Evolutionary conservation across 2,797 vertebrate genomes (phyloP).

Genomic region (Arremon aurantiirostris): DNA sequence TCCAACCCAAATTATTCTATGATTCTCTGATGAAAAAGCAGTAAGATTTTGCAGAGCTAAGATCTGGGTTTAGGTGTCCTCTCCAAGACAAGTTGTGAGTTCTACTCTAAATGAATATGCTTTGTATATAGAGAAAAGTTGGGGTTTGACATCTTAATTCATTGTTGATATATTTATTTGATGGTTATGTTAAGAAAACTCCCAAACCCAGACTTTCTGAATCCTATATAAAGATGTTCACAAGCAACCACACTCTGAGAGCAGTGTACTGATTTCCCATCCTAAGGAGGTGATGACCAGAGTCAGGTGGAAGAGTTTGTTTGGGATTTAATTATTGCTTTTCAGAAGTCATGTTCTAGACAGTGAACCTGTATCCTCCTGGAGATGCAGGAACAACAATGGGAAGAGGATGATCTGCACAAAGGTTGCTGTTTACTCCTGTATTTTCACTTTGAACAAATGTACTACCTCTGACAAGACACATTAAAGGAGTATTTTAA

Average conservation of each 20-base stretch:
- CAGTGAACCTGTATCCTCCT: background rate
- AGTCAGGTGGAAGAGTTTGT: background rate
- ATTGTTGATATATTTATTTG: conserved; percentile 31
- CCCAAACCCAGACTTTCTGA: background rate
- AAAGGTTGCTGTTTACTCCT: background rate
- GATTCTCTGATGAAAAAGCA: background rate
- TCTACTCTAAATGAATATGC: background rate
- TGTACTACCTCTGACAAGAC: background rate
- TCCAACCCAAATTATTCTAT: background rate
- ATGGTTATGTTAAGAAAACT: conserved; percentile 43
- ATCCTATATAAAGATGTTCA: background rate
- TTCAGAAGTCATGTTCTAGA: background rate
- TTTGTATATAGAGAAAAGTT: background rate
- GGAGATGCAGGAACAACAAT: background rate
- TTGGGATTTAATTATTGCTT: background rate
- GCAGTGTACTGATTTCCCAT: conserved; percentile 17
- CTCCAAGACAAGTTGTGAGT: background rate
- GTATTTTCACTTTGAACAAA: background rate
- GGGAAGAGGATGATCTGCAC: background rate
- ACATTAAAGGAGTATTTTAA: conserved; percentile 38
- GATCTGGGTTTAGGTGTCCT: background rate
- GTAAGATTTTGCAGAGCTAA: background rate
- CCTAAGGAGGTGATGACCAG: background rate
- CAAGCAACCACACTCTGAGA: background rate
- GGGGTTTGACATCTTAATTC: background rate